Evolutionary conservation across 2,888 invertebrate species (phyloP), one percentile per base, ranked within the genome.

Genomic region (Acronicta alni): DNA sequence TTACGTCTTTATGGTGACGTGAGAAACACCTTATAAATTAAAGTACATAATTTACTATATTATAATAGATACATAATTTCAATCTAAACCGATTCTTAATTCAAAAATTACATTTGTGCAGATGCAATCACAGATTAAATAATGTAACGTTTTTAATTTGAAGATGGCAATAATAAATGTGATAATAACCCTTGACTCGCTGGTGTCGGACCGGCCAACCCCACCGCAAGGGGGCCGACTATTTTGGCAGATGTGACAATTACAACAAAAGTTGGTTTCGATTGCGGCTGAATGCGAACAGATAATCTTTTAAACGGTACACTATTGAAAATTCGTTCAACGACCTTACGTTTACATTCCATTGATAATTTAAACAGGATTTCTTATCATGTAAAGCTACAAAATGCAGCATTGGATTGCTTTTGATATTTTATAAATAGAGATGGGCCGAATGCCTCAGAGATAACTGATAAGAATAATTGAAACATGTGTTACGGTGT

Each of bases 181-280:
- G 57, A 58, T 30, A 43, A 20, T 62, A 77, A 75, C 82, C 80
- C 83, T 83, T 81, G 70, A 82, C 77, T 81, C 56, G 65, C 54
- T 10, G 38, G 62, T 59, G 68, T 60, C 64, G 57, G 8, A 37
- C 53, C 43, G 63, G 35, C 57, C 64, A 57, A 60, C 63, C 67
- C 69, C 61, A 57, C 53, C 57, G 47, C 59, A 30, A 14, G 57
- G 30, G 58, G 67, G 38, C 23, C 64, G 51, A 66, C 23, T 86
- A 85, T 90, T 89, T 86, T 87, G 89, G 86, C 93, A 93, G 92
- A 93, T 93, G 93, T 84, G 87, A 88, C 89, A 88, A 91, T 91
- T 85, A 90, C 87, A 89, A 89, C 87, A 89, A 67, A 75, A 88
- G 83, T 83, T 77, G 86, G 89, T 90, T 83, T 90, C 90, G 93